Evolutionary conservation across 1,140 invertebrate species (phyloP), one percentile per base, ranked within the genome.

Genomic region (Drosophila suzukii): DNA sequence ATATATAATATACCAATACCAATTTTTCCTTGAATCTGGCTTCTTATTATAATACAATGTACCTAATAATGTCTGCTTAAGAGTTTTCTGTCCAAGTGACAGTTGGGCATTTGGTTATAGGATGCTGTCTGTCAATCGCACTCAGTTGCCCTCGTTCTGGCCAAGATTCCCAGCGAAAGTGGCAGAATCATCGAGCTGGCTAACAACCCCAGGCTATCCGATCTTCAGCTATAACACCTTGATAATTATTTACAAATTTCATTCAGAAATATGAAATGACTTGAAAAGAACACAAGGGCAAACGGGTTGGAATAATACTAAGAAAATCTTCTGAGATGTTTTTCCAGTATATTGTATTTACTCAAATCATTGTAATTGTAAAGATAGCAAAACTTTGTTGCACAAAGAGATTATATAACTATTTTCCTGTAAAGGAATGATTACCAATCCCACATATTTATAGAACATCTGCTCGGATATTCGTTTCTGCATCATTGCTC

Each of bases 401-500:
- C 5, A 5, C 27, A 27, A 4, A 5, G 27, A 27, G 27, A 27
- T 27, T 1, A 27, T 27, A 27, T 27, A 34, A 10, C 32, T 8
- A 32, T 32, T 32, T 32, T 1, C 32, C 8, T 8, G 6, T 8
- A 8, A 32, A 32, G 30, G 30, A 32, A 32, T 32, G 32, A 32
- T 32, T 36, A 13, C 36, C 17, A 32, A 17, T 34, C 30, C 51
- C 47, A 20, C 20, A 10, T 10, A 61, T 36, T 24, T 6, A 20
- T 20, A 36, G 51, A 54, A 54, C 51, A 54, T 54, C 51, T 54
- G 51, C 15, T 20, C 13, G 47, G 11, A 34, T 34, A 8, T 12
- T 30, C 13, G 51, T 36, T 54, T 58, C 39, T 34, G 53, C 30
- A 24, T 24, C 17, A 57, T 43, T 41, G 57, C 53, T 5, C 41